phyloP scores from a whole-genome alignment of 2,888 invertebrate species.

The Tipula unca region DNA sequence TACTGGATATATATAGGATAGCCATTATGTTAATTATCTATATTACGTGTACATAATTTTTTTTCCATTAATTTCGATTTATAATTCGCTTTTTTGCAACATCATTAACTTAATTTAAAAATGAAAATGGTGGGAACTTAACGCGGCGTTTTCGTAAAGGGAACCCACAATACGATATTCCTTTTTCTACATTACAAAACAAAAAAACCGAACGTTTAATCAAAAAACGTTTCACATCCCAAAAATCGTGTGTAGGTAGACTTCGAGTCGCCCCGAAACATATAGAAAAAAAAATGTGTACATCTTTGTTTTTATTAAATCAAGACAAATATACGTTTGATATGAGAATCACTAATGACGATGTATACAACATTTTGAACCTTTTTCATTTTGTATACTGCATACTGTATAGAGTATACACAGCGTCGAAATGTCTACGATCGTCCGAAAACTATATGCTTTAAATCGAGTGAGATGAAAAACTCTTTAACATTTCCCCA shows the following conservation, averaged over 20 bases:
- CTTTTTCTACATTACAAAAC: not conserved
- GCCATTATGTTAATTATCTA: not conserved
- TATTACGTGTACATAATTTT: no score
- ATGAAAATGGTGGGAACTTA: not conserved
- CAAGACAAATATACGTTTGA: not conserved
- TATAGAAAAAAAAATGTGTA: no score
- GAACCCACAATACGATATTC: not conserved
- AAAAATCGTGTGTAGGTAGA: slow-evolving; percentile 17
- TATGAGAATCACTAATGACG: not conserved
- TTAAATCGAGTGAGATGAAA: not conserved
- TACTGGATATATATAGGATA: not conserved
- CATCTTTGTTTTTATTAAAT: not conserved
- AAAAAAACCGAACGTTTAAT: not conserved
- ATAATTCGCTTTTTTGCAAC: not conserved
- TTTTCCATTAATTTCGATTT: not conserved
- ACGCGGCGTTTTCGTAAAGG: not conserved
- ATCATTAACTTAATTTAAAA: not conserved
- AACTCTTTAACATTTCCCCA: not conserved
- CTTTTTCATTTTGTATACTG: not conserved
- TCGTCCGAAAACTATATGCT: not conserved
- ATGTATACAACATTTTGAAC: not conserved
- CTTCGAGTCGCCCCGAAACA: slow-evolving; percentile 9
- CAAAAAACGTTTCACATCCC: not conserved
- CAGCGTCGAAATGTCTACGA: not conserved
- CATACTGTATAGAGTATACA: no score